Conservation (phyloP, 2,888 invertebrate species). For the Molanna angustata region DNA sequence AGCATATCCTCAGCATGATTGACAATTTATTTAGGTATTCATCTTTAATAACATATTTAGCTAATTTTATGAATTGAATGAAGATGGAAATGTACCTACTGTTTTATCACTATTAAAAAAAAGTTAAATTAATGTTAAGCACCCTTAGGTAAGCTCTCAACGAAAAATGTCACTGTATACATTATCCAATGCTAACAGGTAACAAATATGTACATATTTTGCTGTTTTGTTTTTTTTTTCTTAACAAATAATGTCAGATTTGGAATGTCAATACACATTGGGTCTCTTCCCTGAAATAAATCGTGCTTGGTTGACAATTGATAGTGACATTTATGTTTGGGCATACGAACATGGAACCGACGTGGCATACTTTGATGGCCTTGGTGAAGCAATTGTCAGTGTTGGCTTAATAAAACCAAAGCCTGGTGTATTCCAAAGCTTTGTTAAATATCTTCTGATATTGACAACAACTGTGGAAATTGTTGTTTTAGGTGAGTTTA, state of each 20-base stretch:
- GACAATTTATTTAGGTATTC: too few relatives aligned
- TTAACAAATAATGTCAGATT: constrained; percentile 58
- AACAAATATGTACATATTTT: too few relatives aligned
- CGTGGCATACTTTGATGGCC: constrained; percentile 94
- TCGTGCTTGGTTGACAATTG: constrained; percentile 95
- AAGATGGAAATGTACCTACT: too few relatives aligned
- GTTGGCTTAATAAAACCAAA: constrained; percentile 90
- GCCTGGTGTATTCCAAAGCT: constrained; percentile 81
- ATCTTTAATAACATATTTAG: too few relatives aligned
- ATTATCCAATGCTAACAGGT: too few relatives aligned
- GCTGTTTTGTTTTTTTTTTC: too few relatives aligned
- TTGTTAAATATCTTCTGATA: constrained; percentile 87
- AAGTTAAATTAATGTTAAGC: too few relatives aligned
- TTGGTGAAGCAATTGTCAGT: constrained; percentile 90
- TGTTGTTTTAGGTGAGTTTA: constrained; percentile 76
- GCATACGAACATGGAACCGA: constrained; percentile 94
- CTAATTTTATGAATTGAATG: too few relatives aligned
- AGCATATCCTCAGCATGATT: too few relatives aligned
- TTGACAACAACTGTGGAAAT: constrained; percentile 95
- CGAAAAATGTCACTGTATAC: too few relatives aligned
- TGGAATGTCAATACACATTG: constrained; percentile 96
- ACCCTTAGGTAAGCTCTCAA: too few relatives aligned
- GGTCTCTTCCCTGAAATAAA: constrained; percentile 95
- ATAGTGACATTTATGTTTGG: constrained; percentile 98
- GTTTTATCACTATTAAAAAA: too few relatives aligned